phyloP scores from a whole-genome alignment of 1,140 invertebrate species.

The Yoshiicerus persimilis region DNA sequence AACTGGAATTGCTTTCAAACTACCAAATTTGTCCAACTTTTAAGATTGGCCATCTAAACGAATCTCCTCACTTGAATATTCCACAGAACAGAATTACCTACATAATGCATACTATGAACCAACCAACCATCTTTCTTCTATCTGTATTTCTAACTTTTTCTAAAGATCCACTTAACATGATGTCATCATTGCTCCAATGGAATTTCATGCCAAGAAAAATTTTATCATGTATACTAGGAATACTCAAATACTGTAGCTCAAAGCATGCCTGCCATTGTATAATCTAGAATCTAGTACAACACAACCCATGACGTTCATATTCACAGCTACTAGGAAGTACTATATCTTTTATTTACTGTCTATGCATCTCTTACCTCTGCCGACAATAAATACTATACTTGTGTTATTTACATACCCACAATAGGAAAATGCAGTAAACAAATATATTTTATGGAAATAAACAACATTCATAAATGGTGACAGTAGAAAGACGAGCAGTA shows the following conservation, averaged over 20 bases:
- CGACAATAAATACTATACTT: background rate
- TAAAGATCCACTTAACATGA: background rate
- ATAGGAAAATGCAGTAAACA: background rate
- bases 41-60: background rate
- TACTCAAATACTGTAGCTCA: background rate
- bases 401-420: background rate
- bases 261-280: background rate
- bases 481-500: background rate
- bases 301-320: background rate
- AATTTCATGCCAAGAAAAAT: background rate
- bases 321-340: background rate
- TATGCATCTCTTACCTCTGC: background rate
- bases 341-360: background rate
- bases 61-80: background rate
- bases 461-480: background rate
- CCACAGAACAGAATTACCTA: background rate
- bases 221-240: background rate
- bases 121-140: background rate
- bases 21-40: background rate
- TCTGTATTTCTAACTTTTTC: background rate
- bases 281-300: too few relatives aligned
- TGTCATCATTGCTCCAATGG: background rate
- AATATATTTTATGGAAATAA: background rate
- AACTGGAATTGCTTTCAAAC: background rate
- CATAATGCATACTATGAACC: background rate